A percentile compares a stretch with the other conserved stretches of the same genome.
phyloP scores from a whole-genome alignment of 2,113 vertebrate species.

The Myrmophylax atrothorax region DNA sequence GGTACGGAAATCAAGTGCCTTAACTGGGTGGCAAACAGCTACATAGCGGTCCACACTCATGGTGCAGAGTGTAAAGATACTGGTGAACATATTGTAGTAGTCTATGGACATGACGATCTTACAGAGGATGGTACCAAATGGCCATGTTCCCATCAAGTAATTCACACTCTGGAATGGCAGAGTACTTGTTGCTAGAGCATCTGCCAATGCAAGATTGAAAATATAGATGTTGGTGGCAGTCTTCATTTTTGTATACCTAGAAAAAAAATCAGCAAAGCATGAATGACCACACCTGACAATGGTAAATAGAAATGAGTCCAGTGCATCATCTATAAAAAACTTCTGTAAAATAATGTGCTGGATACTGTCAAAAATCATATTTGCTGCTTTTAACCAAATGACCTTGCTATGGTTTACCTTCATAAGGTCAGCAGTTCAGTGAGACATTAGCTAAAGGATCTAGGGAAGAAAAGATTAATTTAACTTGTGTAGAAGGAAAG shows the following conservation, averaged over 20 bases:
- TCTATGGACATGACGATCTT: conserved; percentile 97
- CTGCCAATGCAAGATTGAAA: conserved; percentile 96
- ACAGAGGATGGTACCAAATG: conserved; percentile 91
- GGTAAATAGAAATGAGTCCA: background rate
- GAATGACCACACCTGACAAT: background rate
- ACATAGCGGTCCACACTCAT: conserved; percentile 99
- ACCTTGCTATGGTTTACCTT: background rate
- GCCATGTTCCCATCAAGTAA: conserved; percentile 98
- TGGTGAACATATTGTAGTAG: conserved; percentile 99
- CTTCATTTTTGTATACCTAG: conserved; percentile 99
- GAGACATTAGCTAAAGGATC: background rate
- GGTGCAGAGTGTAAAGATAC: conserved; percentile 97
- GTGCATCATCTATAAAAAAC: background rate
- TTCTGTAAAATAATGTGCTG: background rate
- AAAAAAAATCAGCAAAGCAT: background rate
- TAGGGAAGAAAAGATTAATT: background rate
- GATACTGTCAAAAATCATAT: background rate
- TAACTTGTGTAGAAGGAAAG: background rate
- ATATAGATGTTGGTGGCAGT: conserved; percentile 99
- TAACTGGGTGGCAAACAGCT: conserved; percentile 96
- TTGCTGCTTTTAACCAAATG: background rate
- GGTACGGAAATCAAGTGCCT: conserved; percentile 95
- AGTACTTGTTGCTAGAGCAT: conserved; percentile 94
- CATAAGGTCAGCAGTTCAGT: background rate
- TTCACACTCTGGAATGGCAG: conserved; percentile 98